Evolutionary conservation across 2,797 vertebrate genomes (phyloP).

Genomic region (Taeniopygia guttata): DNA sequence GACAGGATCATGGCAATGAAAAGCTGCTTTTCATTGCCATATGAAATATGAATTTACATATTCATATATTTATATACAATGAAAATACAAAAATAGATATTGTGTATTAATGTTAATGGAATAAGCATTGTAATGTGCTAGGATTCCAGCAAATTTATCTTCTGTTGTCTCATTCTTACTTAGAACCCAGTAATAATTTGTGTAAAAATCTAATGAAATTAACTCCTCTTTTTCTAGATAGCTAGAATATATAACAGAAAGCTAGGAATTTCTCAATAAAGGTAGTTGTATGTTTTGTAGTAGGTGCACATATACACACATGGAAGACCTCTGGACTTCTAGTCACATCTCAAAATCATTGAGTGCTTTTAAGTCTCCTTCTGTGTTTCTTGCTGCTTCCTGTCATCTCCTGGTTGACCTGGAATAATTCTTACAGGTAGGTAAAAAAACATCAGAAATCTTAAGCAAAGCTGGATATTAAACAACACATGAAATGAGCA

Average conservation of each 20-base stretch:
- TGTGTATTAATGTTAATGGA: background rate
- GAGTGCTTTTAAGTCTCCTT: background rate
- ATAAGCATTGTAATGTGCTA: background rate
- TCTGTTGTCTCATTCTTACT: background rate
- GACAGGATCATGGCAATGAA: background rate
- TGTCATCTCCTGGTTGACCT: background rate
- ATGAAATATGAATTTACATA: no score
- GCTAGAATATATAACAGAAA: background rate
- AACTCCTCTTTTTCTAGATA: background rate
- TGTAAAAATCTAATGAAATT: background rate
- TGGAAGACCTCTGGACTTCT: background rate
- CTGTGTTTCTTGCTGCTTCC: background rate
- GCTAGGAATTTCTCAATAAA: background rate
- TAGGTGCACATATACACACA: rapidly evolving
- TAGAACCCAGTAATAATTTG: background rate
- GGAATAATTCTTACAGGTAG: background rate
- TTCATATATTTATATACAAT: no score
- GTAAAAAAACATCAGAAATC: background rate
- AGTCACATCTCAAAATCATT: background rate
- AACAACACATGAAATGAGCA: background rate
- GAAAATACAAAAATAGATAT: no score
- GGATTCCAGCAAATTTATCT: background rate
- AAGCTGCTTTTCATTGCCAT: no score
- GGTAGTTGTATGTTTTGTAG: background rate
- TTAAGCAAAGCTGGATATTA: background rate